Evolutionary conservation across 2,888 invertebrate species (phyloP), one percentile per base, ranked within the genome.

Genomic region (Uropetala carovei): DNA sequence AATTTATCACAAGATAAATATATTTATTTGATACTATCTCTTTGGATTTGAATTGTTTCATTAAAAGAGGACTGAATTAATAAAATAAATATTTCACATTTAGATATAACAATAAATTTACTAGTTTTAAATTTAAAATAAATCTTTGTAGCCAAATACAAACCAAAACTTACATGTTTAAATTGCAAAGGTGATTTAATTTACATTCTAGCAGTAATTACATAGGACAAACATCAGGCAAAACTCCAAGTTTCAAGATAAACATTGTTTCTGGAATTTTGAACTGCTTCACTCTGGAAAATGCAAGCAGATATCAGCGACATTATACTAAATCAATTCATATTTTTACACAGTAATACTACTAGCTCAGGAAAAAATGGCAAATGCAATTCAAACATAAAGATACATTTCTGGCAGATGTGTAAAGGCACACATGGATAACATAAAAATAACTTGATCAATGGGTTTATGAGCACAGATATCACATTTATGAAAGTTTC

Each of bases 341-440:
- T 75, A 27, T 22, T 75, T 60, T 75, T 18, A 75, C 22, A 75
- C 13, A 68, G 22, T 75, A 27, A 11, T 75, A 11, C 27, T 75
- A 75, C 75, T 75, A 75, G 13, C 22, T 75, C 18, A 75, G 43
- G 43, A 75, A 75, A 27, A 75, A 75, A 68, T 9, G 18, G 68
- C 68, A 9, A 27, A 27, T 11, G 22, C 4, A 27, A 75, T 7
- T 27, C 11, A 75, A 10, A 68, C 22, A 27, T 75, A 11, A n/a
- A 11, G 68, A 68, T 22, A 75, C 27, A 27, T 27, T 27, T 27
- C 75, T 18, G 75, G 64, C 89, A 68, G 64, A 89, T 89, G 89
- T 64, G 89, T 89, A 64, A 89, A 89, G 89, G 89, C 89, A 89
- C 89, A 89, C 89, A 89, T 89, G 64, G 89, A 43, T 27, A 43